Evolutionary conservation across 2,888 invertebrate genomes (phyloP).

Genomic region (Matsumyia berberina): DNA sequence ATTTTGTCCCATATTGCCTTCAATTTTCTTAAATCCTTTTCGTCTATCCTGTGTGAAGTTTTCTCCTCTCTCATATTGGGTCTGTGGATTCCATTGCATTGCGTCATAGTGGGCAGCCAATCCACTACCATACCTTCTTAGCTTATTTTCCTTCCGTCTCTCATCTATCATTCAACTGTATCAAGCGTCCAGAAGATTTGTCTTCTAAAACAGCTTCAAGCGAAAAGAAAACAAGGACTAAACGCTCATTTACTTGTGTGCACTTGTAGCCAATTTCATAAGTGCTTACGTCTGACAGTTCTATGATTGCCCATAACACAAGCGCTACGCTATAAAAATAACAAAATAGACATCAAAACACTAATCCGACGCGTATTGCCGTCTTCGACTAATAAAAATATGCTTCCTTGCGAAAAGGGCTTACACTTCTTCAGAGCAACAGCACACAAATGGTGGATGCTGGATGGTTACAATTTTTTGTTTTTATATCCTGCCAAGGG

Average conservation of each 20-base stretch:
- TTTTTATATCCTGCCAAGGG: constrained; percentile 70
- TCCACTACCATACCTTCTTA: too few relatives aligned
- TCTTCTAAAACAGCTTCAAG: not conserved
- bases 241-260: not conserved
- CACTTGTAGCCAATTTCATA: constrained; percentile 53
- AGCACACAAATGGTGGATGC: constrained; percentile 5
- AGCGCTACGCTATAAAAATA: constrained; percentile 63
- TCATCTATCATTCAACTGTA: not conserved
- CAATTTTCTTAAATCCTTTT: too few relatives aligned
- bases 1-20: too few relatives aligned
- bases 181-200: not conserved
- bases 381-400: constrained; percentile 64
- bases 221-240: not conserved
- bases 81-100: too few relatives aligned
- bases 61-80: too few relatives aligned
- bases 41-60: too few relatives aligned
- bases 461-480: constrained; percentile 23
- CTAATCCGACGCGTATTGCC: constrained; percentile 66
- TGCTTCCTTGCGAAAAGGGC: constrained; percentile 65
- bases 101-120: too few relatives aligned
- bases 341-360: constrained; percentile 71
- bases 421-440: not conserved
- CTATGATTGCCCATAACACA: constrained; percentile 60
- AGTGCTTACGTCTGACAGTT: constrained; percentile 69
- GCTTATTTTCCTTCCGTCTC: not conserved